Conservation (phyloP, 2,797 vertebrate genomes). For the Hippoglossus hippoglossus region DNA sequence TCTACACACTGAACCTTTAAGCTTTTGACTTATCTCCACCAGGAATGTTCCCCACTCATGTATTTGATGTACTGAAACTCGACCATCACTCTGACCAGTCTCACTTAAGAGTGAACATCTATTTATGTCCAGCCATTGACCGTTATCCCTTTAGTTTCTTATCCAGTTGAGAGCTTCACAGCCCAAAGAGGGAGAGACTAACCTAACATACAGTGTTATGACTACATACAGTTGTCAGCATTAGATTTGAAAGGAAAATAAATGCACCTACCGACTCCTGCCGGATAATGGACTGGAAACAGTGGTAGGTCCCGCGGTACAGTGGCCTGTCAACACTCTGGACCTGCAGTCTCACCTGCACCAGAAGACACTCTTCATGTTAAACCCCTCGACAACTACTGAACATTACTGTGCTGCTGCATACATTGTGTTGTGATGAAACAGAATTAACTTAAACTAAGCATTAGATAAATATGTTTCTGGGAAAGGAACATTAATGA, state of each 20-base stretch:
- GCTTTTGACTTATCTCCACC: too few species aligned
- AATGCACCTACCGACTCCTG: conserved; percentile 92
- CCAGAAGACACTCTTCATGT: conserved; percentile 36
- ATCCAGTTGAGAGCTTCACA: too few species aligned
- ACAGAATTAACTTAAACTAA: too few species aligned
- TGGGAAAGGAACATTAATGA: too few species aligned
- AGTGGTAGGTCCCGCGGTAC: conserved; percentile 94
- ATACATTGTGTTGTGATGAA: background rate
- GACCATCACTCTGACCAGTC: too few species aligned
- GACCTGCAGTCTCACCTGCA: conserved; percentile 96
- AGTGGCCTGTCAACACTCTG: conserved; percentile 92
- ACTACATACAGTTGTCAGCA: background rate
- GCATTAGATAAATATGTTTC: too few species aligned
- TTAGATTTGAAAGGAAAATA: background rate
- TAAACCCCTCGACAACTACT: background rate
- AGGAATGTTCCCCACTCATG: background rate
- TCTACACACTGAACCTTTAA: too few species aligned
- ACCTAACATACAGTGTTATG: background rate
- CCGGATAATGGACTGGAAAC: conserved; percentile 94
- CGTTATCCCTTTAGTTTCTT: too few species aligned
- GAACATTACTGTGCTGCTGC: conserved; percentile 5
- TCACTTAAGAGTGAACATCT: too few species aligned
- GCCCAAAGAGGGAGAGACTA: too few species aligned
- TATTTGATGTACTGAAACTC: too few species aligned
- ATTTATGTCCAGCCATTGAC: too few species aligned